phyloP scores from a whole-genome alignment of 2,888 invertebrate genomes.

The Heteromyza rotundicornis region DNA sequence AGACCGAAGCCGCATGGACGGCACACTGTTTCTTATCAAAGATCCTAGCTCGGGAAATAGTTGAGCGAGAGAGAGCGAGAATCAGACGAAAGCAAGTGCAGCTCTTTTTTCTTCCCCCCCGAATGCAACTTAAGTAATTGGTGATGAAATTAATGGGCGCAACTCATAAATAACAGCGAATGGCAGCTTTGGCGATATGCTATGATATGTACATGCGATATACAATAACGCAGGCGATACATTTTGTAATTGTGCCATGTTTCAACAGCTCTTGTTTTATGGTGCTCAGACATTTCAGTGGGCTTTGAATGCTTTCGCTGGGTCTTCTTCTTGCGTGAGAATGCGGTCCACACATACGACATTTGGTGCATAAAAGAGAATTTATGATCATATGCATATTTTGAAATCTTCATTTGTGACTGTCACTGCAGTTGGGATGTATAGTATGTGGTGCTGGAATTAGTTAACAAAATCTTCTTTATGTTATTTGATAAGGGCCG shows the following conservation, averaged over 20 bases:
- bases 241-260: slow-evolving; percentile 19
- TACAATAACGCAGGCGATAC: slow-evolving; percentile 11
- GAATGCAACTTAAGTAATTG: slow-evolving; percentile 42
- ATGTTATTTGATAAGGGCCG: no score
- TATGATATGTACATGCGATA: slow-evolving; percentile 1
- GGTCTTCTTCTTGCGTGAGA: no score
- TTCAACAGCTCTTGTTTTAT: background rate
- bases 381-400: no score
- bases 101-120: no score
- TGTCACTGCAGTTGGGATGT: no score
- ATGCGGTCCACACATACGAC: no score
- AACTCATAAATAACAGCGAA: slow-evolving; percentile 44
- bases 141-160: slow-evolving; percentile 49
- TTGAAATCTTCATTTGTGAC: no score
- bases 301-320: slow-evolving; percentile 9
- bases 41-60: background rate
- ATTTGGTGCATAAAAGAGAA: no score
- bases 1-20: slow-evolving; percentile 6
- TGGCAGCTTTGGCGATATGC: slow-evolving; percentile 24
- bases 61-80: no score
- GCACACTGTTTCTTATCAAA: background rate
- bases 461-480: no score
- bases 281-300: slow-evolving; percentile 10
- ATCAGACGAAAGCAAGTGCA: no score
- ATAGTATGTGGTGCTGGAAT: no score